A percentile compares a stretch with the other conserved stretches of the same genome.
phyloP scores from a whole-genome alignment of 2,888 invertebrate genomes.

The Ophioninae sp. region DNA sequence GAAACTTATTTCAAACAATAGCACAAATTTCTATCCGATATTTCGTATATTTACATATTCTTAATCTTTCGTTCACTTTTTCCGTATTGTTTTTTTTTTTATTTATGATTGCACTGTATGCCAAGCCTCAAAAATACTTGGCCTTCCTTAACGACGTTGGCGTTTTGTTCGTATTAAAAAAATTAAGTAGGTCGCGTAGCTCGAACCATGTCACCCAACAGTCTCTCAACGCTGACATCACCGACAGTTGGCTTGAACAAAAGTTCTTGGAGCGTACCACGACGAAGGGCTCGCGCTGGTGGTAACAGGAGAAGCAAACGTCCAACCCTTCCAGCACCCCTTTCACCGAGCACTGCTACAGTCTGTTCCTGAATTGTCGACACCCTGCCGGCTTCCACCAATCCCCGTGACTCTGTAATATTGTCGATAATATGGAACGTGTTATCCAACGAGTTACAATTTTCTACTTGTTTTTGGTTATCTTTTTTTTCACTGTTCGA shows the following conservation, averaged over 20 bases:
- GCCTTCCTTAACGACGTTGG: not conserved
- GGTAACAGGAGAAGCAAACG: slow-evolving; percentile 89
- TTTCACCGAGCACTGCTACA: slow-evolving; percentile 88
- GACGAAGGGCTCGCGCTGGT: slow-evolving; percentile 83
- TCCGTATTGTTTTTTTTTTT: not conserved
- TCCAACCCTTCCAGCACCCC: slow-evolving; percentile 87
- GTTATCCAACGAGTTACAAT: too few species aligned
- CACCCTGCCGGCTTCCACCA: slow-evolving; percentile 84
- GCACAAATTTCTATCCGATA: slow-evolving; percentile 38
- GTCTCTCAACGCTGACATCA: slow-evolving; percentile 87
- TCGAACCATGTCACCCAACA: slow-evolving; percentile 86
- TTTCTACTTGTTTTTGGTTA: not conserved
- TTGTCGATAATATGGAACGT: not conserved
- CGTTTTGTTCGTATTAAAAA: not conserved
- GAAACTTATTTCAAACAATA: slow-evolving; percentile 22
- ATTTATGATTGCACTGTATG: slow-evolving; percentile 39
- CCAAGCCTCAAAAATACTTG: slow-evolving; percentile 9
- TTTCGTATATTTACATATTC: slow-evolving; percentile 54
- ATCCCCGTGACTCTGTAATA: slow-evolving; percentile 83
- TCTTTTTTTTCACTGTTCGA: slow-evolving; percentile 5
- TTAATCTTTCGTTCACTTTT: not conserved
- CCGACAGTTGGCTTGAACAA: slow-evolving; percentile 91
- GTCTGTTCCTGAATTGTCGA: slow-evolving; percentile 91
- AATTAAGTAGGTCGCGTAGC: slow-evolving; percentile 73
- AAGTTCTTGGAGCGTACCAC: slow-evolving; percentile 85